Percentiles rank a stretch among this genome's conserved stretches.
Evolutionary conservation across 1,140 invertebrate genomes (phyloP).

Genomic region (Diorhabda sublineata): DNA sequence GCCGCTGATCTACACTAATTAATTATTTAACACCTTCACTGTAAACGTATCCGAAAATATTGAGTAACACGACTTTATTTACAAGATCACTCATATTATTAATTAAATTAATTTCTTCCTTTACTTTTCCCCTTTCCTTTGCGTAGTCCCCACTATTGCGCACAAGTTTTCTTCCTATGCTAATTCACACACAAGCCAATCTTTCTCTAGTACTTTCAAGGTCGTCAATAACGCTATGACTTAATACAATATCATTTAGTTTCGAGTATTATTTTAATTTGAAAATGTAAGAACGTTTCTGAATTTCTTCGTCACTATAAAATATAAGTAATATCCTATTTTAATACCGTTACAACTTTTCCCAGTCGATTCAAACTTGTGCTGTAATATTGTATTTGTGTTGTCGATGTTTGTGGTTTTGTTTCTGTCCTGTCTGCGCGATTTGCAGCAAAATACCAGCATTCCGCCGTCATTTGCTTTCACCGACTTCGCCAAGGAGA

Average conservation of each 20-base stretch:
- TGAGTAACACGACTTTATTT: slow-evolving; percentile 31
- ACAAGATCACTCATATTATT: slow-evolving; percentile 42
- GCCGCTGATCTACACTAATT: background rate
- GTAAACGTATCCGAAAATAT: slow-evolving; percentile 19
- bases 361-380: slow-evolving; percentile 1
- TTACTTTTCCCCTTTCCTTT: slow-evolving; percentile 48
- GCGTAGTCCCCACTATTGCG: slow-evolving; percentile 33
- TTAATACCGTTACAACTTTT: no score
- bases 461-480: slow-evolving; percentile 36
- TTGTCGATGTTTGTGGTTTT: slow-evolving; percentile 1
- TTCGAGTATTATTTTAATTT: no score
- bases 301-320: no score
- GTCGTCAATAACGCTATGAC: slow-evolving; percentile 30
- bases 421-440: slow-evolving; percentile 11
- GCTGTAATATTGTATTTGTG: slow-evolving; percentile 26
- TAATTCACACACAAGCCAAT: slow-evolving; percentile 38
- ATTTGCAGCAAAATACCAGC: slow-evolving; percentile 17
- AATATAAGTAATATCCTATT: no score
- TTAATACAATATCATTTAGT: no score
- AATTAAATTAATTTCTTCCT: slow-evolving; percentile 47
- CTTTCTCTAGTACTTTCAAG: slow-evolving; percentile 47
- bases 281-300: no score
- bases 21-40: slow-evolving; percentile 13
- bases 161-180: slow-evolving; percentile 42
- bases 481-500: slow-evolving; percentile 39